Base-by-base conservation (phyloP, 2,113 vertebrate species). In the Corythoichthys haematopterus region DNA sequence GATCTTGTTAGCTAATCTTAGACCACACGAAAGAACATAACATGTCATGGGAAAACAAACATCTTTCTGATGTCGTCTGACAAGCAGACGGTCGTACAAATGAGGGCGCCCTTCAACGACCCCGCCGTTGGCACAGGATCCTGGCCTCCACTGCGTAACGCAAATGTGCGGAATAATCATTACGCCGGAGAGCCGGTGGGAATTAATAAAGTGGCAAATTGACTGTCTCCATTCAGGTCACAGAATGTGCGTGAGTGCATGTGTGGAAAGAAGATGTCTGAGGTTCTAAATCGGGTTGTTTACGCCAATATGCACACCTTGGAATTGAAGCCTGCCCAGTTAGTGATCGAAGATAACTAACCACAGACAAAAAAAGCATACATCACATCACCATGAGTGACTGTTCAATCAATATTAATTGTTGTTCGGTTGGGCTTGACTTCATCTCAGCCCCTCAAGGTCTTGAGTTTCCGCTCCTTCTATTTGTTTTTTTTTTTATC, bases 151-250 rank as follows among this genome's bases (percentile, higher is more conserved):
- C 33, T 79, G 76, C 46, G 67, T 38, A 64, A 80, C 72, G 64
- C 80, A 74, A 71, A 83, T 82, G 70, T 76, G 82, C 66, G 69
- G 68, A 85, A 82, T 85, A 88, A 87, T 88, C 83, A 84, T 86
- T 87, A 83, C 57, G 69, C 76, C 80, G 35, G 43, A 28, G 65
- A 72, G 72, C 84, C 33, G 16, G 43, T 0, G 81, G 83, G 84
- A 84, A 83, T 87, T 86, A 84, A 90, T 88, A 83, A 87, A 86
- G 66, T 72, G 74, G 78, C 78, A 81, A 84, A 85, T 86, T 83
- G 86, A 87, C 83, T 82, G 74, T 67, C 82, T 87, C 66, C 77
- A 81, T 76, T 81, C 79, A 65, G 87, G 86, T 82, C 82, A 84
- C 79, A 76, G 85, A 70, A 73, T 33, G 55, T 57, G 33, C 14